Percentiles rank a stretch among this genome's conserved stretches.
Evolutionary conservation across 2,113 vertebrate species (phyloP).

Genomic region (Nesoenas mayeri): DNA sequence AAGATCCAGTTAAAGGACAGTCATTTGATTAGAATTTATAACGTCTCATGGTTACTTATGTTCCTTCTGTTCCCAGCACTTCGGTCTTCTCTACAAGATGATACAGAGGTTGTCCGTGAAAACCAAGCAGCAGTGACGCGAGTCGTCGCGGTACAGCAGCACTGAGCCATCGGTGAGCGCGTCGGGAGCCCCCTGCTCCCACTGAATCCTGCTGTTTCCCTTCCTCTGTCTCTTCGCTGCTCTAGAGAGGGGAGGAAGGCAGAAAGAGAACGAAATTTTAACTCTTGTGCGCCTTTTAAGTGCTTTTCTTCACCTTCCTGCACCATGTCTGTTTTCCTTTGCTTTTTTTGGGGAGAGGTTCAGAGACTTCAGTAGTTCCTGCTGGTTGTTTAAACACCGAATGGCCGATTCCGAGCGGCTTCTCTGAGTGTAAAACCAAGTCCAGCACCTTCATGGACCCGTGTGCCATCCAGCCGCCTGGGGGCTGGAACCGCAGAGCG

Average conservation of each 20-base stretch:
- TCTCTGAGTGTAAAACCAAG: neutral
- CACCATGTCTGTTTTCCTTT: conserved; percentile 1
- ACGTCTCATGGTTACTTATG: neutral
- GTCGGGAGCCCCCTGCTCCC: conserved; percentile 22
- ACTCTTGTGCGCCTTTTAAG: neutral
- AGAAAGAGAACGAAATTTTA: conserved; percentile 3
- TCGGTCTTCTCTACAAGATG: conserved; percentile 85
- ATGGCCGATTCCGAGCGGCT: neutral
- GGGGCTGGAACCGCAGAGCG: neutral
- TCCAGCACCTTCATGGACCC: neutral
- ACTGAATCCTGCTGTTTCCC: neutral
- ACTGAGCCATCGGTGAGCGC: conserved; percentile 50
- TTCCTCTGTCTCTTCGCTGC: conserved; percentile 5
- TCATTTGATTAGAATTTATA: neutral
- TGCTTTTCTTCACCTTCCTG: neutral
- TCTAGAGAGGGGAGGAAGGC: conserved; percentile 8
- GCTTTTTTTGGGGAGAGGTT: neutral
- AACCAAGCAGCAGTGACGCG: conserved; percentile 83
- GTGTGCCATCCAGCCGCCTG: neutral
- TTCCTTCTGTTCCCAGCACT: conserved; percentile 80
- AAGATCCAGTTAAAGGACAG: neutral
- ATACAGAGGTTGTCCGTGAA: conserved; percentile 89
- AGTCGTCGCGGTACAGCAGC: neutral
- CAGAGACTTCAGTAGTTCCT: neutral
- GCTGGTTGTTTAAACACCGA: neutral